phyloP scores from a whole-genome alignment of 1,140 invertebrate genomes.

The Trichomalopsis sarcophagae region DNA sequence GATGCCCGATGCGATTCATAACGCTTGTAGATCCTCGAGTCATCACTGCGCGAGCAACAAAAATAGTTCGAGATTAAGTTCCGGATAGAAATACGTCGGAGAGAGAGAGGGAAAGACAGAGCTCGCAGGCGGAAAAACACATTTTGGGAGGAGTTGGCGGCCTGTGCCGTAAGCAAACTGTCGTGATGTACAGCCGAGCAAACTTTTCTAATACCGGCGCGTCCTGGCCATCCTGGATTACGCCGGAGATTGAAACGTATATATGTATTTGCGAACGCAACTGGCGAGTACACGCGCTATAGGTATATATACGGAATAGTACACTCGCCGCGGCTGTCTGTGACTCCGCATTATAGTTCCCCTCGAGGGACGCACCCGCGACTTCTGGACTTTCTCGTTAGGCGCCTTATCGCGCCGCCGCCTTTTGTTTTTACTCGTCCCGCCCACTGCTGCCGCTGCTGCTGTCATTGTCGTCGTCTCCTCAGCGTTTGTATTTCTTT shows the following conservation, averaged over 20 bases:
- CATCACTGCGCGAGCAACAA: not conserved
- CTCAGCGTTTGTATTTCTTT: not conserved
- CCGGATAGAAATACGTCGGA: not conserved
- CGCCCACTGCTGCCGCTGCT: no score
- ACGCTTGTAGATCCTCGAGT: not conserved
- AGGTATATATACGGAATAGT: not conserved
- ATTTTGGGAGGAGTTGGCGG: constrained; percentile 50
- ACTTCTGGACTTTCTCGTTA: constrained; percentile 58
- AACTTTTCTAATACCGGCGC: constrained; percentile 73
- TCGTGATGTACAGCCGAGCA: constrained; percentile 68
- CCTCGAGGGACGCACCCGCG: constrained; percentile 24
- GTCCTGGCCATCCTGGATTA: constrained; percentile 65
- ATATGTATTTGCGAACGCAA: constrained; percentile 67
- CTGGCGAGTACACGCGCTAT: constrained; percentile 8
- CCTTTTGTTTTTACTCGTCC: constrained; percentile 22
- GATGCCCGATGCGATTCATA: not conserved
- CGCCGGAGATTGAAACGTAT: constrained; percentile 70
- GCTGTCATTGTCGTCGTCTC: not conserved
- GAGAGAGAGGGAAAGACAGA: not conserved
- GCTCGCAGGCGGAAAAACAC: constrained; percentile 10
- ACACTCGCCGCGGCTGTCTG: constrained; percentile 26
- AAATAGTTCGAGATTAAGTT: constrained; percentile 18
- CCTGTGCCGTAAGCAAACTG: constrained; percentile 52
- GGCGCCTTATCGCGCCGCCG: constrained; percentile 40
- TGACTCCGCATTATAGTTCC: constrained; percentile 17